Conservation (phyloP, 2,888 invertebrate genomes). For the Calameuta filiformis region DNA sequence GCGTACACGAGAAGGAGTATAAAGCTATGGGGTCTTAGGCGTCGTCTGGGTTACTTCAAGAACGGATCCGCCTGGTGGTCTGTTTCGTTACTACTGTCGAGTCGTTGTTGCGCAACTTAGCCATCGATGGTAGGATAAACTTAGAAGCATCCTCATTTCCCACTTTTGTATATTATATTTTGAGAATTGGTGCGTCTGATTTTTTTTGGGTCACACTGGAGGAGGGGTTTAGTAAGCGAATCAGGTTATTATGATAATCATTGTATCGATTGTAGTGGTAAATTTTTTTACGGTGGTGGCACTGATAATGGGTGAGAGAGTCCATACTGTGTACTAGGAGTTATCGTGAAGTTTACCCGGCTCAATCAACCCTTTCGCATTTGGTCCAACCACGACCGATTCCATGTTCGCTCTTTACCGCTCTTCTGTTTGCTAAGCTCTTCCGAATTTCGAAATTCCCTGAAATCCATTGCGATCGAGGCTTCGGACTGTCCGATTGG, state of each 20-base stretch:
- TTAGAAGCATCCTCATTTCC: background rate
- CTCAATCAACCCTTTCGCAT: slow-evolving; percentile 5
- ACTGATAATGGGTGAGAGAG: background rate
- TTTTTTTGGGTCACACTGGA: background rate
- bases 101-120: background rate
- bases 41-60: background rate
- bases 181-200: background rate
- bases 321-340: slow-evolving; percentile 19
- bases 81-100: background rate
- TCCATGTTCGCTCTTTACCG: background rate
- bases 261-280: background rate
- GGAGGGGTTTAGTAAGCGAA: background rate
- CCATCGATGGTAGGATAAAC: background rate
- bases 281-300: background rate
- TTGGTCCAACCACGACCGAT: background rate
- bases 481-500: background rate
- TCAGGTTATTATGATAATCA: background rate
- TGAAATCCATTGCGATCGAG: background rate
- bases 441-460: slow-evolving; percentile 24
- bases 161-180: background rate
- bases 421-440: slow-evolving; percentile 8
- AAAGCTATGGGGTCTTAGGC: background rate
- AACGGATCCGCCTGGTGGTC: background rate
- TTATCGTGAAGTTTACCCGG: slow-evolving; percentile 30
- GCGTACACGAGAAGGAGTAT: background rate